Conservation (phyloP, 1,140 invertebrate species). For the Sitodiplosis mosellana region DNA sequence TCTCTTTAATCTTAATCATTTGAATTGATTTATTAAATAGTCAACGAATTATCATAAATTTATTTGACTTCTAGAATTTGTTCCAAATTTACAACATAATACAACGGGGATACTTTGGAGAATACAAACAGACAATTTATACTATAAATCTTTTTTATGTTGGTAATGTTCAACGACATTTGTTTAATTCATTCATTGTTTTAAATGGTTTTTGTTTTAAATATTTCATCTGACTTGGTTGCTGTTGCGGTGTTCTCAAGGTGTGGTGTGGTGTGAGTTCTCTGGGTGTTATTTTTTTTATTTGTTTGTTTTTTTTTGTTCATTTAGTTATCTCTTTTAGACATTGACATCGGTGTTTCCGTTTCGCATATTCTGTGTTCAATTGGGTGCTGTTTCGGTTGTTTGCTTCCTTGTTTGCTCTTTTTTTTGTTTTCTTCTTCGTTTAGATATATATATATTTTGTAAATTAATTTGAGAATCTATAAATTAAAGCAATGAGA, state of each 20-base stretch:
- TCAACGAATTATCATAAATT: not conserved
- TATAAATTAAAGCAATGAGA: not conserved
- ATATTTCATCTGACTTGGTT: not conserved
- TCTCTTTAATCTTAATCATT: constrained; percentile 7
- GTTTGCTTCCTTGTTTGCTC: too few species aligned
- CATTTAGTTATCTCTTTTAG: not conserved
- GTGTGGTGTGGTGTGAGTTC: not conserved
- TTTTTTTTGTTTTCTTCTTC: not conserved
- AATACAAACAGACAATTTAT: not conserved
- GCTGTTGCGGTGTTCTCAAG: not conserved
- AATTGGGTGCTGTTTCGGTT: too few species aligned
- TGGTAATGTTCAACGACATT: not conserved
- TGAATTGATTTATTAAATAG: not conserved
- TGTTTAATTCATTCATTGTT: constrained; percentile 13
- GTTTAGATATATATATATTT: not conserved
- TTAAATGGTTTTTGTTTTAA: constrained; percentile 10
- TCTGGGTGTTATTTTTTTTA: too few species aligned
- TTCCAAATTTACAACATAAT: too few species aligned
- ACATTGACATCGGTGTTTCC: not conserved
- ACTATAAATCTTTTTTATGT: not conserved
- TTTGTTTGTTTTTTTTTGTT: not conserved
- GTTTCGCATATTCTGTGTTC: not conserved
- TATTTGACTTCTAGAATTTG: not conserved
- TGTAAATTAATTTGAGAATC: constrained; percentile 3
- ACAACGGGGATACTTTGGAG: not conserved